phyloP scores from a whole-genome alignment of 1,140 invertebrate species.

The Bombus breviceps region DNA sequence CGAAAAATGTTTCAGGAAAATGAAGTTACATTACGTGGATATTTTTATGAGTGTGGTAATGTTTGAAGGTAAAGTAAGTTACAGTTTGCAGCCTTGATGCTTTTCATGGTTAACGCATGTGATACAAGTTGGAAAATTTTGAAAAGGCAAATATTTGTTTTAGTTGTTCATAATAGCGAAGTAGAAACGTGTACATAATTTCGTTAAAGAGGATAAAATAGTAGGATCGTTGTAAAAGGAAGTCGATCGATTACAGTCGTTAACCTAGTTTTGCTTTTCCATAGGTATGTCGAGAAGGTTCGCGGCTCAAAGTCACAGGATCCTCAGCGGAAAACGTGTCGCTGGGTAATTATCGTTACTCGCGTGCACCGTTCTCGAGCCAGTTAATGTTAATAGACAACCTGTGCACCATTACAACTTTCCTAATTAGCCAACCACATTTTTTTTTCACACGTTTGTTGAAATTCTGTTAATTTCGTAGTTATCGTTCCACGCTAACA shows the following conservation, averaged over 20 bases:
- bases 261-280: constrained; percentile 13
- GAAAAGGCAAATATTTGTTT: not conserved
- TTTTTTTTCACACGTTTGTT: constrained; percentile 28
- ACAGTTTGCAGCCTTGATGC: no score
- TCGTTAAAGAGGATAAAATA: not conserved
- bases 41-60: no score
- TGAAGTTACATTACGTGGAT: no score
- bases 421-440: constrained; percentile 21
- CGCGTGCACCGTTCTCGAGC: constrained; percentile 1
- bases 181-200: no score
- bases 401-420: constrained; percentile 19
- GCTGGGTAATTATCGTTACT: constrained; percentile 37
- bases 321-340: constrained; percentile 16
- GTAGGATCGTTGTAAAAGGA: not conserved
- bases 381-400: constrained; percentile 29
- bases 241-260: constrained; percentile 12
- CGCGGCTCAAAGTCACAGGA: constrained; percentile 4
- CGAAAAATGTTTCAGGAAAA: not conserved
- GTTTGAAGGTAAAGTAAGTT: no score
- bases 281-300: not conserved
- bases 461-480: constrained; percentile 22
- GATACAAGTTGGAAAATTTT: not conserved
- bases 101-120: no score
- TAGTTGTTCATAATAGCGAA: not conserved
- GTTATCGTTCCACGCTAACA: constrained; percentile 1